A percentile compares a stretch with the other conserved stretches of the same genome.
Conservation (phyloP, 2,113 vertebrate genomes). For the Rhea americana region DNA sequence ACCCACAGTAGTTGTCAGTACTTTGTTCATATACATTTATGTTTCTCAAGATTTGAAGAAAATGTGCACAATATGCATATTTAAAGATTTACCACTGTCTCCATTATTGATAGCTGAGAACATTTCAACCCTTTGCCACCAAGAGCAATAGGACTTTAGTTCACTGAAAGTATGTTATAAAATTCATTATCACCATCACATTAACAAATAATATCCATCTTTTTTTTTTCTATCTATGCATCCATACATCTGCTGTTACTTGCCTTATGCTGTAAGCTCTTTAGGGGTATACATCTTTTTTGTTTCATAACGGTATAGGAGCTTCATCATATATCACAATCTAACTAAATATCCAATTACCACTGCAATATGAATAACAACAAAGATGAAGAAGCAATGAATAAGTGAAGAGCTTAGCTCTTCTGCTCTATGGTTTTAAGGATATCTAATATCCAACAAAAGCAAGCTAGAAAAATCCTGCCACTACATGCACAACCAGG, state of each 20-base stretch:
- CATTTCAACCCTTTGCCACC: background rate
- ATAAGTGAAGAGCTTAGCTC: background rate
- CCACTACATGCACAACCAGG: background rate
- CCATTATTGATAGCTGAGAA: background rate
- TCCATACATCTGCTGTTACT: rapidly evolving
- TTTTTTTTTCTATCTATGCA: background rate
- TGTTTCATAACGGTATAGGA: background rate
- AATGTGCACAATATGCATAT: background rate
- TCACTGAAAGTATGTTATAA: background rate
- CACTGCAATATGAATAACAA: background rate
- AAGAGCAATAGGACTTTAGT: background rate
- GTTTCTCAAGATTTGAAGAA: background rate
- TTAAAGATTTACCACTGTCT: background rate
- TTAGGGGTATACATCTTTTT: background rate
- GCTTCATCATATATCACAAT: background rate
- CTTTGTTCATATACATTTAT: background rate
- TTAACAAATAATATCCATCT: background rate
- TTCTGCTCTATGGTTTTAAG: background rate
- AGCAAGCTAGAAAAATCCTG: background rate
- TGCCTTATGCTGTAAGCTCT: rapidly evolving
- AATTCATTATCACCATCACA: background rate
- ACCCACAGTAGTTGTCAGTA: background rate
- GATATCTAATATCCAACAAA: background rate
- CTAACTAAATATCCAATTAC: rapidly evolving
- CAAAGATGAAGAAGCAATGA: background rate